Evolutionary conservation across 2,888 invertebrate genomes (phyloP).

Genomic region (Himalopsyche anomala): DNA sequence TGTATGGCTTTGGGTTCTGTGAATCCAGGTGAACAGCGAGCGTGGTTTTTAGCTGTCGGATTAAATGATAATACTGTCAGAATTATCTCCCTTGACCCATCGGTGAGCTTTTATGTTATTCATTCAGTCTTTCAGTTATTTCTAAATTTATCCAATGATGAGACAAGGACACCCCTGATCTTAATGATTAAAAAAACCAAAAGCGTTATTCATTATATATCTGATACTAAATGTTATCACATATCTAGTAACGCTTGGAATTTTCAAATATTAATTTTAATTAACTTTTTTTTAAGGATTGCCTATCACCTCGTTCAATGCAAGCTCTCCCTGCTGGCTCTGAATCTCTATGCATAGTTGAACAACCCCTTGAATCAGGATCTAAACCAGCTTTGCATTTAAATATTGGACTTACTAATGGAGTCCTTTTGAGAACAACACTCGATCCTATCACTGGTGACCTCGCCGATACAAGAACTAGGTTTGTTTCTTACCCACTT

Average conservation of each 20-base stretch:
- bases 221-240: slow-evolving; percentile 55
- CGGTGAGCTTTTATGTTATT: slow-evolving; percentile 73
- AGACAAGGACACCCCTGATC: slow-evolving; percentile 77
- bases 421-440: slow-evolving; percentile 94
- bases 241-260: slow-evolving; percentile 53
- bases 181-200: slow-evolving; percentile 73
- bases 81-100: slow-evolving; percentile 97
- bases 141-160: slow-evolving; percentile 71
- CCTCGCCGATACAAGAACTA: slow-evolving; percentile 96
- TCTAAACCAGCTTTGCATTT: slow-evolving; percentile 88
- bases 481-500: slow-evolving; percentile 71
- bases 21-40: slow-evolving; percentile 95
- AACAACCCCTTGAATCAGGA: slow-evolving; percentile 84
- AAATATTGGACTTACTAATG: slow-evolving; percentile 98
- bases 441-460: slow-evolving; percentile 97
- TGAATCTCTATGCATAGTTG: slow-evolving; percentile 97
- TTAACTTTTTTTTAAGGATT: slow-evolving; percentile 80
- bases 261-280: slow-evolving; percentile 50
- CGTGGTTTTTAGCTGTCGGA: slow-evolving; percentile 97
- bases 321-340: slow-evolving; percentile 97
- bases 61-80: slow-evolving; percentile 97
- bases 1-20: slow-evolving; percentile 99
- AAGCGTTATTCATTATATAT: slow-evolving; percentile 65
- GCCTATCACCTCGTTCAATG: slow-evolving; percentile 95
- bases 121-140: slow-evolving; percentile 29